Evolutionary conservation across 1,140 invertebrate species (phyloP).

Genomic region (Tenebrio molitor): DNA sequence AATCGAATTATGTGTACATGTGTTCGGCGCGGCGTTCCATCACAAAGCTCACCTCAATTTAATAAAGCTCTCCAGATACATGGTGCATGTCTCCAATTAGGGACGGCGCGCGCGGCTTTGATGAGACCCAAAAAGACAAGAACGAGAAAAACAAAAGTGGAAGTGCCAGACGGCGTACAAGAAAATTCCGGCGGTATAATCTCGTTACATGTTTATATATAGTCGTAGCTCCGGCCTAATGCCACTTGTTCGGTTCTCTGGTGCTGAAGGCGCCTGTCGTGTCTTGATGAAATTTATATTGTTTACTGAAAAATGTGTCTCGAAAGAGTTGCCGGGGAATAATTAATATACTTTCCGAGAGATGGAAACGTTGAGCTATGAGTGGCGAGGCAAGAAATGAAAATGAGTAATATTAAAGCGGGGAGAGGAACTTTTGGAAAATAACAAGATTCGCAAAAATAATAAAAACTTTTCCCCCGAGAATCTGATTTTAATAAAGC

Average conservation of each 20-base stretch:
- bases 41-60: slow-evolving; percentile 43
- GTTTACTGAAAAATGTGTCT: slow-evolving; percentile 38
- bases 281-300: slow-evolving; percentile 35
- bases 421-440: slow-evolving; percentile 24
- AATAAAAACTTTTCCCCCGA: slow-evolving; percentile 13
- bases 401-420: slow-evolving; percentile 43
- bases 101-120: background rate
- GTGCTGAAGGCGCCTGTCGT: slow-evolving; percentile 16
- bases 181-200: background rate
- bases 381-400: slow-evolving; percentile 18
- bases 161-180: background rate
- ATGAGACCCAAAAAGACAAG: background rate
- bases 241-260: too few species aligned
- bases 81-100: slow-evolving; percentile 37
- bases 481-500: slow-evolving; percentile 32
- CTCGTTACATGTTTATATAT: slow-evolving; percentile 7
- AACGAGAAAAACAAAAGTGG: background rate
- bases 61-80: slow-evolving; percentile 41
- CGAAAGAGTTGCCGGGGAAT: slow-evolving; percentile 37
- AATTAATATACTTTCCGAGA: slow-evolving; percentile 42
- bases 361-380: slow-evolving; percentile 39
- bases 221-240: background rate
- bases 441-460: slow-evolving; percentile 39
- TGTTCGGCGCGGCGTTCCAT: slow-evolving; percentile 22
- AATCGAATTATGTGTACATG: slow-evolving; percentile 32